phyloP scores from a whole-genome alignment of 2,797 vertebrate genomes.

The Takifugu rubripes region DNA sequence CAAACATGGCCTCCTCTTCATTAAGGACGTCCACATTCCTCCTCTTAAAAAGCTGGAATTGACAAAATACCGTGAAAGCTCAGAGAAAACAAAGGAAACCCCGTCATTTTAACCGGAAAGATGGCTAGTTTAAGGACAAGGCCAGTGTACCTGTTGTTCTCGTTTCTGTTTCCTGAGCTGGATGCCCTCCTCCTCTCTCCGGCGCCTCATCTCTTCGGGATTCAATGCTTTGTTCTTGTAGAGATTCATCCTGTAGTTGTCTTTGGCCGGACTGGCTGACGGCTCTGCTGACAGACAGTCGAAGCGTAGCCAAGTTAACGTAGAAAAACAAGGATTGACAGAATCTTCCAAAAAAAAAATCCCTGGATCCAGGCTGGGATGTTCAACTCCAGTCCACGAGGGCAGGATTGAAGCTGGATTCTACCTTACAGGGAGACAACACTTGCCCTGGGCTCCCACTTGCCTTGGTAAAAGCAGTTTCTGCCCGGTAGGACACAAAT shows the following conservation, averaged over 20 bases:
- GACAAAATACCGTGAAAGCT: not conserved
- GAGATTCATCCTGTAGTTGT: constrained; percentile 98
- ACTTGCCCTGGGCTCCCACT: no score
- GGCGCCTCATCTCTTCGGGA: constrained; percentile 94
- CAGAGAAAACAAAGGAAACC: not conserved
- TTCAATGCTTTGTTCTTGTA: constrained; percentile 99
- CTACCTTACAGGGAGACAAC: no score
- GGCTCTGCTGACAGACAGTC: constrained; percentile 76
- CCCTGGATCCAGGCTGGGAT: no score
- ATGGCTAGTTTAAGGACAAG: not conserved
- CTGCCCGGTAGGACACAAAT: no score
- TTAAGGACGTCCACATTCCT: constrained; percentile 93
- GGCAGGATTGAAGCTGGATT: no score
- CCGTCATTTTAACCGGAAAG: not conserved
- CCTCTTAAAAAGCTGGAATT: constrained; percentile 90
- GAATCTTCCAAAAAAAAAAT: no score
- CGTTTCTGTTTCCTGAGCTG: constrained; percentile 98
- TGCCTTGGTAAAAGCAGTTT: no score
- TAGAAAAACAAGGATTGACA: no score
- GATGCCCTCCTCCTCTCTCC: constrained; percentile 95
- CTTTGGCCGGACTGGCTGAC: constrained; percentile 93
- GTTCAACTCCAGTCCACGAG: no score
- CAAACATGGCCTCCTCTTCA: constrained; percentile 91
- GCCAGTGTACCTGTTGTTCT: constrained; percentile 86
- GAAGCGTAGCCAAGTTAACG: not conserved